Percentiles rank a stretch among this genome's conserved stretches.
Evolutionary conservation across 2,888 invertebrate species (phyloP).

Genomic region (Drosophila crucigera): DNA sequence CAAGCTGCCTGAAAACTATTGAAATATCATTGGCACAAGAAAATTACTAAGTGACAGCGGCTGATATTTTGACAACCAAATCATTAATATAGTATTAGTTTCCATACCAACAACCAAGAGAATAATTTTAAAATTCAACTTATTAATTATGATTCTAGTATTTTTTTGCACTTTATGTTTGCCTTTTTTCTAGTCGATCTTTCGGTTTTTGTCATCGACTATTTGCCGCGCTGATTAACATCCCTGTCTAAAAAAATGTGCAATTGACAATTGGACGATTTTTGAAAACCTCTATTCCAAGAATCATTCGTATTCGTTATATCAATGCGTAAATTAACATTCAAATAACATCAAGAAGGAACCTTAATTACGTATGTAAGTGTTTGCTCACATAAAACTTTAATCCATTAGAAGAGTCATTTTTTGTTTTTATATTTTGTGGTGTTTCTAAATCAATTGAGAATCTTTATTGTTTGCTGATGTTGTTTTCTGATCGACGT

Average conservation of each 20-base stretch:
- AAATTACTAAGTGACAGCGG: background rate
- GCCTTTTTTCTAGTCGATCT: background rate
- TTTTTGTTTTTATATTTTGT: conserved; percentile 1
- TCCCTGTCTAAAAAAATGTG: background rate
- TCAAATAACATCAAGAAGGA: background rate
- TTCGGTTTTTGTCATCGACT: background rate
- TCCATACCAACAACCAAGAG: too few relatives aligned
- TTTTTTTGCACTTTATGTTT: background rate
- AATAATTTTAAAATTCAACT: too few relatives aligned
- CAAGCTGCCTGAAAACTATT: too few relatives aligned
- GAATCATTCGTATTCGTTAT: background rate
- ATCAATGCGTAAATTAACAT: background rate
- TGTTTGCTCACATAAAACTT: background rate
- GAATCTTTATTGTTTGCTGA: conserved; percentile 24
- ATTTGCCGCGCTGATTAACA: background rate
- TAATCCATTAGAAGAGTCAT: conserved; percentile 13
- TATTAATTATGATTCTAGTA: too few relatives aligned
- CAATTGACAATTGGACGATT: background rate
- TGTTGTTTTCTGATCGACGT: conserved; percentile 30
- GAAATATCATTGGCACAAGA: background rate
- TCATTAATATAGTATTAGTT: too few relatives aligned
- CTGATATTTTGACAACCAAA: too few relatives aligned
- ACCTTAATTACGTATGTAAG: background rate
- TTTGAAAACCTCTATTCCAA: background rate
- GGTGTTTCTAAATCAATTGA: background rate